These are phyloP conservation scores for Philaenus spumarius DNA, from an alignment of 1,140 invertebrate species.

Conservation along the genomic window DNA sequence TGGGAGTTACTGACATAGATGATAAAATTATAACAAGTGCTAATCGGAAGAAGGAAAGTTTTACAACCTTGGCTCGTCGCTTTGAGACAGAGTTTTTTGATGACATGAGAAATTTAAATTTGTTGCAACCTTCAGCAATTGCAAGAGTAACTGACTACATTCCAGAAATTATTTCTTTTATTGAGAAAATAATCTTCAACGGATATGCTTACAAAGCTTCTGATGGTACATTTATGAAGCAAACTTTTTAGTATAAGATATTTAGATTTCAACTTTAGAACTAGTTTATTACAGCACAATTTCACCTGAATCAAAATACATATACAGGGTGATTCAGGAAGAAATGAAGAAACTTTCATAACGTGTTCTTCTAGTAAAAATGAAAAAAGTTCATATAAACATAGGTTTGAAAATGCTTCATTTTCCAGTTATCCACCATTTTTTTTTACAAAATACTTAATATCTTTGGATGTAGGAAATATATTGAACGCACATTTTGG, in stretches of 20 bases:
- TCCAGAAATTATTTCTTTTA: slow-evolving; percentile 66
- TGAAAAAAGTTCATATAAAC: too few relatives aligned
- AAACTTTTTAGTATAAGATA: background rate
- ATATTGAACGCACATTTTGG: too few relatives aligned
- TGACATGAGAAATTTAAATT: slow-evolving; percentile 66
- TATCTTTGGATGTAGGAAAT: too few relatives aligned
- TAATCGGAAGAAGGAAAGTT: slow-evolving; percentile 47
- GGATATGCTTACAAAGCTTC: slow-evolving; percentile 56
- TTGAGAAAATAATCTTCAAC: slow-evolving; percentile 56
- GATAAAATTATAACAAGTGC: slow-evolving; percentile 87
- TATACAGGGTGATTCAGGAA: too few relatives aligned
- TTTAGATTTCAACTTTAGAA: too few relatives aligned
- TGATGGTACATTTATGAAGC: slow-evolving; percentile 28
- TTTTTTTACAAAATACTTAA: too few relatives aligned
- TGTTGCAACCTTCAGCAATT: slow-evolving; percentile 59
- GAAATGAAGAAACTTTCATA: too few relatives aligned
- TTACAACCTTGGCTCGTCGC: slow-evolving; percentile 50
- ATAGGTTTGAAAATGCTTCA: too few relatives aligned
- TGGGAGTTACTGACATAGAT: slow-evolving; percentile 94
- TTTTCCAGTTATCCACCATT: too few relatives aligned
- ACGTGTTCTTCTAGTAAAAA: too few relatives aligned
- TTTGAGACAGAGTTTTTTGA: slow-evolving; percentile 79
- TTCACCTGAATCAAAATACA: too few relatives aligned
- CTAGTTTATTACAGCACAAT: too few relatives aligned
- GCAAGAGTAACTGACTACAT: slow-evolving; percentile 77